phyloP scores from a whole-genome alignment of 2,797 vertebrate genomes.

The Trematomus bernacchii region DNA sequence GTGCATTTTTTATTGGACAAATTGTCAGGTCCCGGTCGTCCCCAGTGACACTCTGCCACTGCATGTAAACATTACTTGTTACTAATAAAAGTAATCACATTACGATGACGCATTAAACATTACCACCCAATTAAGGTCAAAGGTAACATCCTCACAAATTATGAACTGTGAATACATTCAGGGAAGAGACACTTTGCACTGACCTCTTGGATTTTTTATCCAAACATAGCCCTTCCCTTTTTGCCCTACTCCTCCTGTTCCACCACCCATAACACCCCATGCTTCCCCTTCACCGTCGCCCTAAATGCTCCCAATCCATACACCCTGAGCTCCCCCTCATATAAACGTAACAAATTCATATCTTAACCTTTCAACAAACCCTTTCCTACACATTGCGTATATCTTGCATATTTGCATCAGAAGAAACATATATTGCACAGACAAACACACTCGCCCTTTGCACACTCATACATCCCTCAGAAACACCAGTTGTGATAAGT shows the following conservation, averaged over 20 bases:
- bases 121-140: not conserved
- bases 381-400: conserved; percentile 38
- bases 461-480: not conserved
- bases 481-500: conserved; percentile 18
- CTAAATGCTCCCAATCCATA: conserved; percentile 33
- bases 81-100: not conserved
- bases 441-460: not conserved
- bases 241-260: conserved; percentile 35
- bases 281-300: conserved; percentile 39
- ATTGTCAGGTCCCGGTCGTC: not conserved
- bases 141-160: not conserved
- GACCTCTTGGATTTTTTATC: conserved; percentile 20
- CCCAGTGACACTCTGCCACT: not conserved
- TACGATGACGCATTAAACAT: not conserved
- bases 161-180: not conserved
- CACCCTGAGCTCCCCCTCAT: conserved; percentile 24
- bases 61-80: no score
- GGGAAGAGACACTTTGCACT: not conserved
- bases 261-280: conserved; percentile 34
- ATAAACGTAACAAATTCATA: conserved; percentile 2
- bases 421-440: conserved; percentile 19
- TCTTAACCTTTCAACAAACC: conserved; percentile 29
- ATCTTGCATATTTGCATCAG: conserved; percentile 15
- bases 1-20: not conserved
- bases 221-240: conserved; percentile 32